Evolutionary conservation across 2,888 invertebrate species (phyloP).

Genomic region (Acanthoscelides obtectus): DNA sequence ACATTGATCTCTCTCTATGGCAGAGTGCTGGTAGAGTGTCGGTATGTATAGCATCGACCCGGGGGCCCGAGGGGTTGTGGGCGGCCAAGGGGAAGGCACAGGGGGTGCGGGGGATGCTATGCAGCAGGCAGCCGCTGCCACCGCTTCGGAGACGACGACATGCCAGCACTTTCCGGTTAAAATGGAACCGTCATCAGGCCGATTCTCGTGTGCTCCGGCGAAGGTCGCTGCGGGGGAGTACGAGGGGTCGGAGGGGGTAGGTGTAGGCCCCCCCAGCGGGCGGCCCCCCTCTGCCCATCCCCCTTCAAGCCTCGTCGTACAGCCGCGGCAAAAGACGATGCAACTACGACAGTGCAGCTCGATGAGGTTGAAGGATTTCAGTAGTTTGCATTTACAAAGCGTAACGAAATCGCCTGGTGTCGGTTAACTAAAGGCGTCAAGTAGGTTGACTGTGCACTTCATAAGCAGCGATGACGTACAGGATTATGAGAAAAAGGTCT

Average conservation of each 20-base stretch:
- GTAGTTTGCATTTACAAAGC: neutral
- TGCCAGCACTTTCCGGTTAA: conserved; percentile 30
- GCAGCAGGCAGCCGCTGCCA: conserved; percentile 1
- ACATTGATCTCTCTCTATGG: neutral
- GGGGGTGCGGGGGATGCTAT: neutral
- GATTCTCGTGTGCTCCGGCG: conserved; percentile 15
- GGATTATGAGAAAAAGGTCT: too few relatives aligned
- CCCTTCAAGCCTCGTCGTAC: conserved; percentile 36
- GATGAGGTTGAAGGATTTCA: too few relatives aligned
- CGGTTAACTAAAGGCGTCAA: too few relatives aligned
- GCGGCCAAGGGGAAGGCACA: neutral
- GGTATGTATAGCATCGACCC: neutral
- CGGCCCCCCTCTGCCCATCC: conserved; percentile 29
- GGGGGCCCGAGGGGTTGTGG: neutral
- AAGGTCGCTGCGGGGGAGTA: neutral
- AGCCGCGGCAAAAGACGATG: conserved; percentile 37
- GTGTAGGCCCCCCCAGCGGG: neutral
- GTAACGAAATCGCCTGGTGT: too few relatives aligned
- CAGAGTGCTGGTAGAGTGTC: neutral
- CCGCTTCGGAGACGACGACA: conserved; percentile 20
- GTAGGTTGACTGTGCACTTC: too few relatives aligned
- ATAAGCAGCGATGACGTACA: too few relatives aligned
- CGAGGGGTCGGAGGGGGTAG: neutral
- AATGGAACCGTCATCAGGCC: conserved; percentile 33
- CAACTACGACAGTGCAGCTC: conserved; percentile 35